A percentile compares a stretch with the other conserved stretches of the same genome.
Evolutionary conservation across 2,797 vertebrate species (phyloP).

Genomic region (Taeniopygia guttata): DNA sequence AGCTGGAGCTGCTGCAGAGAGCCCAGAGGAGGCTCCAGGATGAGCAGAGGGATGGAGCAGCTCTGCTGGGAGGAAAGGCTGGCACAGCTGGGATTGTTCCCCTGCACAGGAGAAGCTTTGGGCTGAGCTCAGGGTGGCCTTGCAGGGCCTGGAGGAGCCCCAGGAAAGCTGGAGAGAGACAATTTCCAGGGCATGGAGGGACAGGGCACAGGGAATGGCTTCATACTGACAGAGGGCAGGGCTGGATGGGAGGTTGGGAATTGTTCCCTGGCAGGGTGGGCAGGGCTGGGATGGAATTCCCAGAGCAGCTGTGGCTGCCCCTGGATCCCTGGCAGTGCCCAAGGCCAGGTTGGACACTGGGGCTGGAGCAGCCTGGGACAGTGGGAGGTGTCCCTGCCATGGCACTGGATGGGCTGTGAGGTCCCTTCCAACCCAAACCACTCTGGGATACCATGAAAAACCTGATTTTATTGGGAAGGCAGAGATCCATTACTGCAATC

Average conservation of each 20-base stretch:
- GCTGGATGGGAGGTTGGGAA: not conserved
- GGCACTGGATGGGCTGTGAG: rapidly evolving
- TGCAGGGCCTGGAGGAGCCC: no score
- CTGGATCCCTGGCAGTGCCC: not conserved
- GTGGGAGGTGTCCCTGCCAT: not conserved
- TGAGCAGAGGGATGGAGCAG: not conserved
- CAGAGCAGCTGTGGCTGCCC: no score
- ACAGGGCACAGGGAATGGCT: no score
- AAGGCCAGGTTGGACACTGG: not conserved
- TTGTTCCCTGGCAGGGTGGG: not conserved
- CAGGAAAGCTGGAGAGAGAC: no score
- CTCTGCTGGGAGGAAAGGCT: not conserved
- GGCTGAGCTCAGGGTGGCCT: no score
- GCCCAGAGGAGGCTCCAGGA: not conserved
- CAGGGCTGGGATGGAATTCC: rapidly evolving
- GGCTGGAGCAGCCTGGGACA: not conserved
- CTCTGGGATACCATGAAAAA: not conserved
- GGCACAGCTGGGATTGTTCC: not conserved
- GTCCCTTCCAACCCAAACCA: not conserved
- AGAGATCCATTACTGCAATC: not conserved
- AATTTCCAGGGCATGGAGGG: no score
- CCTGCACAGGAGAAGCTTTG: no score
- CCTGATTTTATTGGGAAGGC: not conserved
- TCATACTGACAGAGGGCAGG: no score
- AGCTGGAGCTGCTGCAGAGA: not conserved